Conservation (phyloP, 2,113 vertebrate species). For the Oncorhynchus tshawytscha region DNA sequence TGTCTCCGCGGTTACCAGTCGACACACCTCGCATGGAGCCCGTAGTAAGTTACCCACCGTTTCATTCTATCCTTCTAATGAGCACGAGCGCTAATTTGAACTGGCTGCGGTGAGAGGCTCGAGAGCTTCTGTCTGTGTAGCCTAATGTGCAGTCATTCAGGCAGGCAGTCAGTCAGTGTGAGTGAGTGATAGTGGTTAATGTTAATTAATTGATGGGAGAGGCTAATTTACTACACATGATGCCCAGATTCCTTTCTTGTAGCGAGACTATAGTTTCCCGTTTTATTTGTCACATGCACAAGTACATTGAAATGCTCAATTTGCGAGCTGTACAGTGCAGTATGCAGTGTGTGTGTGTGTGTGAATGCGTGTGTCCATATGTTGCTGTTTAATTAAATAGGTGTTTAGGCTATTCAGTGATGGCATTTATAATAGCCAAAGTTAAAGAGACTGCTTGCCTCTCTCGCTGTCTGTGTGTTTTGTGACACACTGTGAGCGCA, state of each 20-base stretch:
- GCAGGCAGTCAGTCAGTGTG: not conserved
- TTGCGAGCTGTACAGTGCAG: too few species aligned
- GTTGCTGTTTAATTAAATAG: not conserved
- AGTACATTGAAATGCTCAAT: too few species aligned
- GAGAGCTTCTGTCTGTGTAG: not conserved
- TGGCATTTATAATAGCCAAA: not conserved
- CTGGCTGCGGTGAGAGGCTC: not conserved
- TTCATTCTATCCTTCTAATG: not conserved
- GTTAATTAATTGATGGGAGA: too few species aligned
- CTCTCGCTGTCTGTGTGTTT: not conserved
- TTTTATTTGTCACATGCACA: too few species aligned
- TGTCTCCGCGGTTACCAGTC: slow-evolving; percentile 75
- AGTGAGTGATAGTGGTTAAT: too few species aligned
- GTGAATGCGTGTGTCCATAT: not conserved
- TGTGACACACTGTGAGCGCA: not conserved
- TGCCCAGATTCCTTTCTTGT: not conserved
- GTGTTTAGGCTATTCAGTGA: not conserved
- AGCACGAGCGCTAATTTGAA: not conserved
- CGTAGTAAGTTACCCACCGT: slow-evolving; percentile 48
- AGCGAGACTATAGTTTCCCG: not conserved
- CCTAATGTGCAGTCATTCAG: not conserved
- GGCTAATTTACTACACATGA: not conserved
- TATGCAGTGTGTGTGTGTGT: too few species aligned
- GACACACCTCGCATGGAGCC: slow-evolving; percentile 82
- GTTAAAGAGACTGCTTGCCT: not conserved